Evolutionary conservation across 2,797 vertebrate species (phyloP), one percentile per base, ranked within the genome.

Genomic region (Geotrypetes seraphini): DNA sequence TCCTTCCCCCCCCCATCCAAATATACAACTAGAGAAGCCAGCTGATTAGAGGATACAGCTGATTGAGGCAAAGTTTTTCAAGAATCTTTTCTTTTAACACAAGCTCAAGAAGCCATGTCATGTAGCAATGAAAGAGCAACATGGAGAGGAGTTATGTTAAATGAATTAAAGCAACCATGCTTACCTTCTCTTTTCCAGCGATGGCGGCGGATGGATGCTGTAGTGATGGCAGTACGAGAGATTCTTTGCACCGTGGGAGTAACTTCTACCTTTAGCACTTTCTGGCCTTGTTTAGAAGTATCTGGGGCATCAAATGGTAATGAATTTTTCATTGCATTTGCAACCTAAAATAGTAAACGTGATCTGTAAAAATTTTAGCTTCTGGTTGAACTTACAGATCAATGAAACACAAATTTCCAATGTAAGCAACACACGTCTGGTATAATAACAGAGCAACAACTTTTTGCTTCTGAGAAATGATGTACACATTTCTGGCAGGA

Each of bases 181-280:
- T 83, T 73, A 97, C 95, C 94, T 83, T 94, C 95, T 83, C 93
- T 86, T 71, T 89, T 96, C 95, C 95, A 99, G 58, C 94, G 88
- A 60, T 97, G 93, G 19, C 95, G 87, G 22, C 95, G 90, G 54
- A 99, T 97, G 16, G 95, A 99, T 47, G 95, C 95, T 1, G 94
- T 96, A 41, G 94, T 99, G 62, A 99, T 88, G 20, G 93, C 90
- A 3, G 91, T 90, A 58, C 91, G 88, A 66, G 92, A 97, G 69
- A 97, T 92, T 55, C 95, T 89, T 15, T 89, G 87, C 24, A 91
- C 83, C 36, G 93, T 97, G 2, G 95, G 92, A 1, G 92, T 97
- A 41, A 97, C 91, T 60, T 99, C 95, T 31, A 99, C 90, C 73
- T 95, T 91, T 44, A 99, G 85, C 33, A 97, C 85, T 63, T 92